Evolutionary conservation across 37 sponge, comb jelly and placozoan species (phyloP).

Genomic region (Axinella damicornis): DNA sequence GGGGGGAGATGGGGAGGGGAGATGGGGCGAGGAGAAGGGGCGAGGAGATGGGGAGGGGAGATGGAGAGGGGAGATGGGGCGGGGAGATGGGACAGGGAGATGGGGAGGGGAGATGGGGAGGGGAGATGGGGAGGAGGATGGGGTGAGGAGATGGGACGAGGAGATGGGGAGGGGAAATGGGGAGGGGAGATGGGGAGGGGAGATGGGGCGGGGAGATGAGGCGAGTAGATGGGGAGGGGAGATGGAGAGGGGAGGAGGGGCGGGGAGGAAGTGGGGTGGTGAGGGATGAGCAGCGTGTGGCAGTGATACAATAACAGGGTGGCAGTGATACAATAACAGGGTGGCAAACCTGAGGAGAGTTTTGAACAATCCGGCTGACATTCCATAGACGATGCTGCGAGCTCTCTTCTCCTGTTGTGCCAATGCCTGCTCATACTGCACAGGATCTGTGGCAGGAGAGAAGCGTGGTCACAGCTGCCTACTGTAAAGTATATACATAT

Average conservation of each 20-base stretch:
- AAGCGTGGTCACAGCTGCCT: background rate
- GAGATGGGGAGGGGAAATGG: background rate
- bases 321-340: background rate
- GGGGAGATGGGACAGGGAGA: background rate
- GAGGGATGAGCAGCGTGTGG: slow-evolving; percentile 19
- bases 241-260: slow-evolving; percentile 18
- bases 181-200: background rate
- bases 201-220: background rate
- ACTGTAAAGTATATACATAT: no score
- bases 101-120: slow-evolving; percentile 1
- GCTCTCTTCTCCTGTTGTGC: slow-evolving; percentile 50
- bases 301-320: background rate
- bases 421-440: background rate
- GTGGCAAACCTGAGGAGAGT: slow-evolving; percentile 9
- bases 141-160: background rate
- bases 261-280: background rate
- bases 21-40: background rate
- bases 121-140: slow-evolving; percentile 10
- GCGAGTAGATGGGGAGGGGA: slow-evolving; percentile 15
- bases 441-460: background rate
- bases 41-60: slow-evolving; percentile 1
- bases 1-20: slow-evolving; percentile 15
- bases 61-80: background rate
- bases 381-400: slow-evolving; percentile 2
- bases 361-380: slow-evolving; percentile 37